Evolutionary conservation across 92 coral and sea anemone genomes (phyloP), one percentile per base, ranked within the genome.

Genomic region (Pocillopora grandis): DNA sequence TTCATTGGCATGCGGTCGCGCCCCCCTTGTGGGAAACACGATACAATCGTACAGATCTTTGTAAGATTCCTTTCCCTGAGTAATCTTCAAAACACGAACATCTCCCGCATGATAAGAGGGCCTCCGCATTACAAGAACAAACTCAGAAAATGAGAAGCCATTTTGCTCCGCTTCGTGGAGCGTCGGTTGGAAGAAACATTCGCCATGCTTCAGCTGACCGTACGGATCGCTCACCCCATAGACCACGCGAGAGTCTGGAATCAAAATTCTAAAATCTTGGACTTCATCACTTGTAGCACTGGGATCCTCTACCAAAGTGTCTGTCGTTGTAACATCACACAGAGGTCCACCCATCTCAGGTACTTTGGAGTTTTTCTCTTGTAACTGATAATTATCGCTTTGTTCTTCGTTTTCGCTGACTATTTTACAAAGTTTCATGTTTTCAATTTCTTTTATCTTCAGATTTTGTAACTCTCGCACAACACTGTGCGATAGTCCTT

Each of bases 171-270:
- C 71, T 76, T 76, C 52, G 35, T 88, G 78, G 36, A 87, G 80
- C 27, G 91, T 92, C 13, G 95, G 95, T 58, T 87, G 90, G 71
- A 92, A 92, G 78, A 90, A 87, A 42, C 95, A 92, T 20, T 90
- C 87, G 64, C 93, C 95, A 71, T 84, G 82, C 31, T 84, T 82
- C 76, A 92, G 85, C 59, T 67, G 71, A 2, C 52, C 85, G 23
- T 77, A 87, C 15, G 93, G 95, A 77, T 90, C 95, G 62, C 91
- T 76, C 6, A 80, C 88, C 18, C 88, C 95, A 63, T 87, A 87
- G 15, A 92, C 95, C 27, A 87, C 87, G 81, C 95, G 77, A n/a
- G 95, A 83, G n/a, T 92, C 85, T 48, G 89, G 90, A 4, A 88
- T 88, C 15, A 90, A 88, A 71, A 91, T 76, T 69, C 84, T 86